phyloP scores from a whole-genome alignment of 1,140 invertebrate species.

The Eueides isabella region DNA sequence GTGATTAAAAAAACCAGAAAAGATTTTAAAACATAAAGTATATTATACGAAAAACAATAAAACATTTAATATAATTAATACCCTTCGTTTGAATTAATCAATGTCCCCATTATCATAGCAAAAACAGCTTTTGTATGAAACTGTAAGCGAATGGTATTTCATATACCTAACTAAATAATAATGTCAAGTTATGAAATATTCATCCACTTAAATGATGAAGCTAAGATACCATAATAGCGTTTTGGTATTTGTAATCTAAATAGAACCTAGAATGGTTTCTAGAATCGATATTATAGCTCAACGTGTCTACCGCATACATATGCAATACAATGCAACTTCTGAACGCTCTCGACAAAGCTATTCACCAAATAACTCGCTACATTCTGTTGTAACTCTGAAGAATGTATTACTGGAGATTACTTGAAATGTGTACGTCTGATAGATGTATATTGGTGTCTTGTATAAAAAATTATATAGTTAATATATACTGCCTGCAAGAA shows the following conservation, averaged over 20 bases:
- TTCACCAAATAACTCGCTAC: neutral
- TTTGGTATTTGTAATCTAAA: neutral
- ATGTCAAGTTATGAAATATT: conserved; percentile 1
- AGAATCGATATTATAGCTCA: conserved; percentile 1
- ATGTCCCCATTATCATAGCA: too few species aligned
- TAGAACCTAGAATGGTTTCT: neutral
- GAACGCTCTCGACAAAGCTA: neutral
- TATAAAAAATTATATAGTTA: too few species aligned
- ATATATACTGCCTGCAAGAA: too few species aligned
- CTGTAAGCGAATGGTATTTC: too few species aligned
- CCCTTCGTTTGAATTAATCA: too few species aligned
- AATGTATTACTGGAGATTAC: neutral
- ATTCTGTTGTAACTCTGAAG: neutral
- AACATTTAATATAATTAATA: too few species aligned
- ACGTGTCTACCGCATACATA: conserved; percentile 2
- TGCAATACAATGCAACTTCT: conserved; percentile 12
- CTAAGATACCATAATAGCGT: neutral
- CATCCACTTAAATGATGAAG: neutral
- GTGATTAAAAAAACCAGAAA: too few species aligned
- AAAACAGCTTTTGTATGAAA: too few species aligned
- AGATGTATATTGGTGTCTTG: too few species aligned
- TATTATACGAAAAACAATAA: too few species aligned
- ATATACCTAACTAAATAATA: too few species aligned
- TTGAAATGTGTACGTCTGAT: neutral
- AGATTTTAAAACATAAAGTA: too few species aligned